These are phyloP conservation scores for Nemotelus pantherinus DNA, from an alignment of 2,888 invertebrate species.

Conservation along the genomic window DNA sequence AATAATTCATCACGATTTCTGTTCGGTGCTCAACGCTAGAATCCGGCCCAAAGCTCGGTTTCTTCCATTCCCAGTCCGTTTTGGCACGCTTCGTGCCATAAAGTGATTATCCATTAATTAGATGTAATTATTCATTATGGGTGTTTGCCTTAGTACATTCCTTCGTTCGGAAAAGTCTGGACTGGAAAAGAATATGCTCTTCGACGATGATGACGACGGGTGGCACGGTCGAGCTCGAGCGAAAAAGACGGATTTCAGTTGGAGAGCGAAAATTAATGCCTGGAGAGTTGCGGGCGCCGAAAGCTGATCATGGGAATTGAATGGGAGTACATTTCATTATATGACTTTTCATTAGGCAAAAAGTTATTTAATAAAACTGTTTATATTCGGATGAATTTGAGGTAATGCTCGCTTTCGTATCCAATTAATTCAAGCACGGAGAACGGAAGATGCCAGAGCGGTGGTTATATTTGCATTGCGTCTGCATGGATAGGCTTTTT, in stretches of 20 bases:
- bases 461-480: too few species aligned
- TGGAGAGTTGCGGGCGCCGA: not conserved
- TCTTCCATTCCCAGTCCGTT: constrained; percentile 18
- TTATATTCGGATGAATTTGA: constrained; percentile 27
- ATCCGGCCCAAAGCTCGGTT: too few species aligned
- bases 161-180: not conserved
- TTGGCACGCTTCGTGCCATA: constrained; percentile 46
- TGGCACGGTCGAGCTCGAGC: not conserved
- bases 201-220: not conserved
- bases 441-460: too few species aligned
- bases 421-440: not conserved
- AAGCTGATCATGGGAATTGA: not conserved
- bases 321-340: constrained; percentile 12
- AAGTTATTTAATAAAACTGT: constrained; percentile 26
- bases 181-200: not conserved
- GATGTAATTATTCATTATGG: constrained; percentile 48
- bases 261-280: not conserved
- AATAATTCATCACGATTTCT: too few species aligned
- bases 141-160: constrained; percentile 38
- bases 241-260: not conserved
- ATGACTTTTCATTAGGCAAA: constrained; percentile 6
- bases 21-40: too few species aligned
- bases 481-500: too few species aligned
- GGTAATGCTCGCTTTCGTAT: constrained; percentile 19
- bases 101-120: constrained; percentile 50